Conservation (phyloP, 2,113 vertebrate species). For the Balaenoptera acutorostrata region DNA sequence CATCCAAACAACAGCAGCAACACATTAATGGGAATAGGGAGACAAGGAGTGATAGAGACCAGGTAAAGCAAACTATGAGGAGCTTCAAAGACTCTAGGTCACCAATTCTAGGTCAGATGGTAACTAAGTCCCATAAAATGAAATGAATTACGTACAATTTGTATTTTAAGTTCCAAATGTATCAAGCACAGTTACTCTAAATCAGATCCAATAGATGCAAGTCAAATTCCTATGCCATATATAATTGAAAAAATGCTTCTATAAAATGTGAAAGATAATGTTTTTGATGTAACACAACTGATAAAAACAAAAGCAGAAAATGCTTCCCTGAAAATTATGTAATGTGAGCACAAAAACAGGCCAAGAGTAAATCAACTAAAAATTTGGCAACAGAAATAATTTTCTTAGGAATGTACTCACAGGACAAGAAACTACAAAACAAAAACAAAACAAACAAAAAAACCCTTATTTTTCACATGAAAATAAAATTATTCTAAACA, state of each 20-base stretch:
- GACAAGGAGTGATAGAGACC: not conserved
- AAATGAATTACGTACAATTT: not conserved
- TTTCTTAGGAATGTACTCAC: not conserved
- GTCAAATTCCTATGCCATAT: not conserved
- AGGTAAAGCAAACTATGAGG: not conserved
- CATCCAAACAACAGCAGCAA: not conserved
- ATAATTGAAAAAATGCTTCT: not conserved
- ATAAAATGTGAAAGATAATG: not conserved
- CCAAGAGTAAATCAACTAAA: not conserved
- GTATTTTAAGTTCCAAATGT: not conserved
- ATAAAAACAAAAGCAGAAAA: not conserved
- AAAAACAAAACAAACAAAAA: not conserved
- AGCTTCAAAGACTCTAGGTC: not conserved
- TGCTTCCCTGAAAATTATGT: not conserved
- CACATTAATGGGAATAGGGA: not conserved
- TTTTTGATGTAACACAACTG: not conserved
- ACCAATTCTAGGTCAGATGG: not conserved
- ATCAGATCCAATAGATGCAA: not conserved
- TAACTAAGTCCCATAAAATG: not conserved
- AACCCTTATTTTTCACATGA: not conserved
- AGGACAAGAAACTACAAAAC: not conserved
- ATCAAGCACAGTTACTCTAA: not conserved
- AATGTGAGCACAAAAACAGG: not conserved
- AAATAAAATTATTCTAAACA: conserved; percentile 32
- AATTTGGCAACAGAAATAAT: conserved; percentile 18